These are phyloP conservation scores for Sebastes steindachneri DNA, from an alignment of 2,797 vertebrate genomes.

Conservation along the genomic window DNA sequence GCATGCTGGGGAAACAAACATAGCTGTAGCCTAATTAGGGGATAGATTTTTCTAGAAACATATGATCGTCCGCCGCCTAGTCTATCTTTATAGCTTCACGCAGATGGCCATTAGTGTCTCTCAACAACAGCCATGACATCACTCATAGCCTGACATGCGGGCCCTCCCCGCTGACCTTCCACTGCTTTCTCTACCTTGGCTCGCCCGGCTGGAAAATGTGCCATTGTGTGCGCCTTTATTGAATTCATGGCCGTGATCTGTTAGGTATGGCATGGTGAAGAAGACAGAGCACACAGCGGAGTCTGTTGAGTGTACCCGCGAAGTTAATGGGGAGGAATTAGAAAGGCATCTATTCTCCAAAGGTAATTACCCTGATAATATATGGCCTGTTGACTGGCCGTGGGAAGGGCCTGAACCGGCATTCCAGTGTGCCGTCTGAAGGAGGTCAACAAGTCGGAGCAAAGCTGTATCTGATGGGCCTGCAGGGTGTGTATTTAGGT, in stretches of 20 bases:
- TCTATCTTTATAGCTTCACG: conserved; percentile 24
- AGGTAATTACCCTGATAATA: conserved; percentile 76
- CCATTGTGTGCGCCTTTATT: conserved; percentile 60
- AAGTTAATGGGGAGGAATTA: conserved; percentile 58
- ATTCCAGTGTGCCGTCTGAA: conserved; percentile 55
- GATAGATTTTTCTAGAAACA: conserved; percentile 29
- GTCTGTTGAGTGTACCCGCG: conserved; percentile 39
- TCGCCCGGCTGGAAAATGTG: conserved; percentile 41
- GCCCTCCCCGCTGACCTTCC: conserved; percentile 37
- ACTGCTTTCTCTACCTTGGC: conserved; percentile 18
- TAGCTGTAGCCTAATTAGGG: conserved; percentile 48
- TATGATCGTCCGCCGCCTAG: neutral
- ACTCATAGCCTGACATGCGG: conserved; percentile 16
- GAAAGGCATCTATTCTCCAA: conserved; percentile 65
- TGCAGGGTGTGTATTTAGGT: neutral
- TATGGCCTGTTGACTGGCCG: conserved; percentile 66
- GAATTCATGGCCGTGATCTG: conserved; percentile 36
- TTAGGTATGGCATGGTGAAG: conserved; percentile 47
- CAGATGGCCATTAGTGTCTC: conserved; percentile 33
- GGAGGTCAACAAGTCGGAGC: conserved; percentile 70
- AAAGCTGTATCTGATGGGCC: conserved; percentile 36
- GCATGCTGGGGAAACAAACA: conserved; percentile 37
- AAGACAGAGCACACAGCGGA: conserved; percentile 48
- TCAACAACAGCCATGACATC: conserved; percentile 17
- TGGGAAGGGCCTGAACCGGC: conserved; percentile 60